Base-by-base conservation (phyloP, 2,113 vertebrate species). In the Romanogobio albipinnatus region DNA sequence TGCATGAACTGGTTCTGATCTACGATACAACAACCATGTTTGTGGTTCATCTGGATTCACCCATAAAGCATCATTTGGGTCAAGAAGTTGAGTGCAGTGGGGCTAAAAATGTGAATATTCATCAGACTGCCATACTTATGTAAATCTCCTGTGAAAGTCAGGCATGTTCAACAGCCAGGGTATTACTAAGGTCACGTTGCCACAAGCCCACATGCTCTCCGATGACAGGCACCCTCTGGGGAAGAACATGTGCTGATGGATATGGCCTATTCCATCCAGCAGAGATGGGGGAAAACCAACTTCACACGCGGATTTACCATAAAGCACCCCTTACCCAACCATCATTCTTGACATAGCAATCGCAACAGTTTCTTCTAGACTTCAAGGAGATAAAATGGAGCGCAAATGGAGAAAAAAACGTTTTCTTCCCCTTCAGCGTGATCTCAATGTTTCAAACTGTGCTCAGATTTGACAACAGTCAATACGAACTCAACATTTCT, bases 101-200 rank as follows among this genome's bases (percentile, higher is more conserved):
- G 47, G 39, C 66, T 19, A 58, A 39, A n/a, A 14, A 53, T 53
- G 59, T 85, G 76, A 89, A 89, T 87, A 89, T 87, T 71, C 45
- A 87, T 83, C 58, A 85, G 45, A 49, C 53, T 15, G 6, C 56
- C 51, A 26, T 64, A 53, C 84, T 76, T 87, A 87, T 87, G 84
- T 73, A 87, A 89, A 89, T 87, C 80, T 80, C 53, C 82, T 79
- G 61, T 68, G 78, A 58, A 75, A 76, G 66, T 66, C 64, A 26
- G 53, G 81, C 81, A 26, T 81, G 89, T 84, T 84, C n/a, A 73
- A 76, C 82, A 81, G 68, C 58, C 81, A 64, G 74, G 49, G 61
- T 66, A 83, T 39, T 47, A 83, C 24, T 29, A 87, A 87, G 89
- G 90, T 90, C 87, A 87, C 81, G 84, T 76, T 68, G 70, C 78